Base-by-base conservation (phyloP, 2,888 invertebrate genomes). In the Temnothorax ravouxi region DNA sequence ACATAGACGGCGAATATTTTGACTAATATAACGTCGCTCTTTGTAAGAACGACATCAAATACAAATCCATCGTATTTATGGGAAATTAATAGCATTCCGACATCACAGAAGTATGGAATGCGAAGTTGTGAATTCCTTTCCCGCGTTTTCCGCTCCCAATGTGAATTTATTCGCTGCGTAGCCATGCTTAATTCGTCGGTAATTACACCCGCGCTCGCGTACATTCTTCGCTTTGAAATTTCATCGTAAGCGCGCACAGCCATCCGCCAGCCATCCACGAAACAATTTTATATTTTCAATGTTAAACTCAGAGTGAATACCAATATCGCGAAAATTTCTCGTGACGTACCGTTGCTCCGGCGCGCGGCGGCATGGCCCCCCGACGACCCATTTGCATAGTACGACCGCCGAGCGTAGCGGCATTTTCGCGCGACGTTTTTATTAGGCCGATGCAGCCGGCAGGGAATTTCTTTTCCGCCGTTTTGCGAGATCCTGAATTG, bases 341-440 rank as follows among this genome's bases (percentile, higher is more conserved):
- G 83, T 71, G 74, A 61, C 62, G 66, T 82, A 75, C 72, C 61
- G 84, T 75, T 75, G 13, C 25, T 44, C 52, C 50, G 29, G 29
- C 29, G 29, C 29, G 29, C 29, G 29, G 29, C 29, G 29, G 34
- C 47, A 5, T 5, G 13, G 11, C 25, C 56, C 79, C 79, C 82
- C 72, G 77, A 76, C 64, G 82, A 76, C 15, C 71, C 81, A 88
- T 88, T 89, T 89, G 83, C 88, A 88, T 89, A 86, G 86, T 79
- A 83, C 75, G 76, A 84, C 85, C 83, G 85, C 66, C 72, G 29
- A 25, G 61, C 50, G 25, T 34, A 59, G 74, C 44, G 61, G 25
- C 62, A 67, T 83, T 74, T 76, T 85, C 86, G 69, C 76, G 85
- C 85, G 76, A 76, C 83, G 77, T 69, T 83, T 80, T 80, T 80